Base-by-base conservation (phyloP, 2,113 vertebrate genomes). In the Grus americana region DNA sequence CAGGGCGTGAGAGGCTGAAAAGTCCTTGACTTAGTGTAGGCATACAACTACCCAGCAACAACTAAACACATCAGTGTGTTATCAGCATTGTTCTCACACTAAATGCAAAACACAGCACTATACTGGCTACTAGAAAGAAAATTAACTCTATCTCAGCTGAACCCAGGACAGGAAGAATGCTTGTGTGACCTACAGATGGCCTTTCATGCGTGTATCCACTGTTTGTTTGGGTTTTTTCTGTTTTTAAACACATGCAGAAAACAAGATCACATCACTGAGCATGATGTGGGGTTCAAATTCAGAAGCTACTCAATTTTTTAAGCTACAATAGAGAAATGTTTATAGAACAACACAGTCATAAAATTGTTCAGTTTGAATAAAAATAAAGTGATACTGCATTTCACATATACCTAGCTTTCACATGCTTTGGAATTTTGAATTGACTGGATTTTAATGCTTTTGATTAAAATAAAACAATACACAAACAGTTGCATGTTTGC, bases 401-500 rank as follows among this genome's bases (percentile, higher is more conserved):
- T 91, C 68, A 71, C 24, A 10, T 36, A 29, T 23, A 40, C 6
- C 11, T 91, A 84, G 42, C 12, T 57, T 86, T 74, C 68, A 54
- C 9, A 4, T 50, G 76, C 54, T 74, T 79, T 92, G 42, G 54
- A 62, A 63, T 93, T 90, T 84, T 95, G 11, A 88, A 55, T 61
- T 66, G 42, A 29, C 16, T 76, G 47, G 12, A 26, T 75, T 87
- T 94, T 75, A 58, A 22, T 76, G 15, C 16, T 92, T 91, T 66
- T 75, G 42, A 86, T 83, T 85, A 68, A 91, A 97, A 76, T 76
- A 7, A 92, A 93, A 78, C 82, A 76, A 23, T 63, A 79, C 71
- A 30, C 81, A 22, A 70, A 52, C 32, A 92, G 88, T 47, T 94
- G 86, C 82, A 79, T 87, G 63, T 96, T 98, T 97, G 94, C 97